These are phyloP conservation scores for Hucho hucho DNA, from an alignment of 2,113 vertebrate genomes.

Conservation along the genomic window DNA sequence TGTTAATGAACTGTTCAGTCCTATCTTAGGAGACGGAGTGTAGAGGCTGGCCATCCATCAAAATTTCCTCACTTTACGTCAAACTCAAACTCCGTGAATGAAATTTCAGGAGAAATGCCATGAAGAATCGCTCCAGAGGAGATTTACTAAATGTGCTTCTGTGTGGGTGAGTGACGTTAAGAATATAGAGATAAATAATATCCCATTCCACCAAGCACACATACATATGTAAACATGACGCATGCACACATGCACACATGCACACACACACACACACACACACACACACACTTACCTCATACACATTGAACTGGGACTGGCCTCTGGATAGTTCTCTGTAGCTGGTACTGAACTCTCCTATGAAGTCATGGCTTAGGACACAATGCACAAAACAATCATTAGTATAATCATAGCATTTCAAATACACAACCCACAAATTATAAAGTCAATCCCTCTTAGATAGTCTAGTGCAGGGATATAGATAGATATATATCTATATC, in stretches of 20 bases:
- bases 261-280: background rate
- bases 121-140: no score
- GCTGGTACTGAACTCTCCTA: slow-evolving; percentile 97
- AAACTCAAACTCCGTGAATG: no score
- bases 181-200: no score
- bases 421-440: background rate
- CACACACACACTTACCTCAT: slow-evolving; percentile 80
- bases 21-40: slow-evolving; percentile 23
- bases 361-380: slow-evolving; percentile 88
- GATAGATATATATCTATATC: no score
- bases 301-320: slow-evolving; percentile 95
- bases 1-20: slow-evolving; percentile 57
- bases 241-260: background rate
- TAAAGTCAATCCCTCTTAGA: no score
- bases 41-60: slow-evolving; percentile 34
- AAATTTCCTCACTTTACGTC: slow-evolving; percentile 1
- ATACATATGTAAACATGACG: no score
- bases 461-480: no score
- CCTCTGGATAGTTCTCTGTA: slow-evolving; percentile 94
- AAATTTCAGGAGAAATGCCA: no score
- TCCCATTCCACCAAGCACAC: no score
- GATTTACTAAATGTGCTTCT: no score
- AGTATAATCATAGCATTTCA: background rate
- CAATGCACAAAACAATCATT: background rate
- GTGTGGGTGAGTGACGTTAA: no score